phyloP scores from a whole-genome alignment of 1,140 invertebrate species.

The Drepana arcuata region DNA sequence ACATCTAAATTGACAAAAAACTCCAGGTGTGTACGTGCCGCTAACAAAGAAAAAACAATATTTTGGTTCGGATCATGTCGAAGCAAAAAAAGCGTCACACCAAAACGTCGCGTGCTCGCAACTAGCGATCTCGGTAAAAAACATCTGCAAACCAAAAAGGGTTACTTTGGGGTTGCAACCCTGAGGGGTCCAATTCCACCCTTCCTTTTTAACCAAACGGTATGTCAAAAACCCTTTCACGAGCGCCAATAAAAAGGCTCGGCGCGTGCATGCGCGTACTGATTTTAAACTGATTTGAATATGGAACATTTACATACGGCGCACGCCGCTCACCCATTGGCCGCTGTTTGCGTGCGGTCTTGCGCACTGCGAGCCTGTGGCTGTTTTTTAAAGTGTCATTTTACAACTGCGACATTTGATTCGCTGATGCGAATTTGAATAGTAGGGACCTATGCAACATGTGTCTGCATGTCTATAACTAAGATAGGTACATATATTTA shows the following conservation, averaged over 20 bases:
- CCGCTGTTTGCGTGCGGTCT: constrained; percentile 32
- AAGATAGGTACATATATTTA: too few species aligned
- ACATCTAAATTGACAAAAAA: too few species aligned
- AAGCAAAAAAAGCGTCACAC: constrained; percentile 34
- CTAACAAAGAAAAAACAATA: too few species aligned
- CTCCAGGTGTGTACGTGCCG: too few species aligned
- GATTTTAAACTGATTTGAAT: constrained; percentile 69
- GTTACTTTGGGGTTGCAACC: constrained; percentile 50
- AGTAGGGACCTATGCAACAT: too few species aligned
- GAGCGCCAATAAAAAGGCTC: constrained; percentile 54
- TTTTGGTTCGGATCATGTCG: too few species aligned
- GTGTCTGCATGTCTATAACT: too few species aligned
- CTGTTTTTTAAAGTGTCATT: constrained; percentile 35
- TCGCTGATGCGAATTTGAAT: constrained; percentile 34
- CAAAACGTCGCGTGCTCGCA: constrained; percentile 30
- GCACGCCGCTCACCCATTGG: constrained; percentile 36
- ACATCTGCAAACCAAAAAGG: constrained; percentile 54
- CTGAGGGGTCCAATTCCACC: constrained; percentile 20
- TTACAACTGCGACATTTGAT: constrained; percentile 32
- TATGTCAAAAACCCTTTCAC: constrained; percentile 34
- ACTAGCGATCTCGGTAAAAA: constrained; percentile 39
- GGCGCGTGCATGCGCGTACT: constrained; percentile 58
- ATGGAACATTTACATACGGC: constrained; percentile 54
- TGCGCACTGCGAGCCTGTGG: constrained; percentile 33
- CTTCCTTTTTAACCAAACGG: constrained; percentile 11